Evolutionary conservation across 2,797 vertebrate species (phyloP).

Genomic region (Pipistrellus nathusii): DNA sequence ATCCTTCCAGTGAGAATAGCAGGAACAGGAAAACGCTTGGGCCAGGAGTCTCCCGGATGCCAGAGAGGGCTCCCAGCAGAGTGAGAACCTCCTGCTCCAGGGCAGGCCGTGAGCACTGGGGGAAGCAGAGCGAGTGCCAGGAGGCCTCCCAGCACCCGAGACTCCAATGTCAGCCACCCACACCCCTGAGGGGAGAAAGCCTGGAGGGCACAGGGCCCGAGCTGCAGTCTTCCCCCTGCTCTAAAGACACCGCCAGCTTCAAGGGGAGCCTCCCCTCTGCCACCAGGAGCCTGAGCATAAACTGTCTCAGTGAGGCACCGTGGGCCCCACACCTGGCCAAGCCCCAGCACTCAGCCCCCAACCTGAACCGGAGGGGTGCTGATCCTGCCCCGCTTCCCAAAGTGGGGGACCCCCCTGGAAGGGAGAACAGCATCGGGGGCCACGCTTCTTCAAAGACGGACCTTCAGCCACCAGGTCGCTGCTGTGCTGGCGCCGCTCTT

Average conservation of each 20-base stretch:
- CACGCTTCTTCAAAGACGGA: background rate
- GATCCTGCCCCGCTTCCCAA: background rate
- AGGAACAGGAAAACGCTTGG: background rate
- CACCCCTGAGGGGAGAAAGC: background rate
- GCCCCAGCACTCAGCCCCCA: background rate
- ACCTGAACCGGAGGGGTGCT: background rate
- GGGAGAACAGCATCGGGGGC: background rate
- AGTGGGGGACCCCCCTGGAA: background rate
- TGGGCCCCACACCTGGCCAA: background rate
- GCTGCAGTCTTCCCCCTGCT: background rate
- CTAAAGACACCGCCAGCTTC: background rate
- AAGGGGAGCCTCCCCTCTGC: background rate
- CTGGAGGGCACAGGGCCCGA: background rate
- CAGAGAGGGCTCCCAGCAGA: constrained; percentile 12
- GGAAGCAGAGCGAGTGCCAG: background rate
- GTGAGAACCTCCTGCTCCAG: background rate
- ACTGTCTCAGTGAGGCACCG: constrained; percentile 31
- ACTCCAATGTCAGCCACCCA: background rate
- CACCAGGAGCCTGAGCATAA: background rate
- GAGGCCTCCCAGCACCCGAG: background rate
- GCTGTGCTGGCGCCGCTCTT: background rate
- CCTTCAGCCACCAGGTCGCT: background rate
- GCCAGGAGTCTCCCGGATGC: background rate
- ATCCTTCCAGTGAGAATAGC: background rate
- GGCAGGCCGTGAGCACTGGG: background rate